Conservation (phyloP, 2,888 invertebrate genomes). For the Morpho deidamia region DNA sequence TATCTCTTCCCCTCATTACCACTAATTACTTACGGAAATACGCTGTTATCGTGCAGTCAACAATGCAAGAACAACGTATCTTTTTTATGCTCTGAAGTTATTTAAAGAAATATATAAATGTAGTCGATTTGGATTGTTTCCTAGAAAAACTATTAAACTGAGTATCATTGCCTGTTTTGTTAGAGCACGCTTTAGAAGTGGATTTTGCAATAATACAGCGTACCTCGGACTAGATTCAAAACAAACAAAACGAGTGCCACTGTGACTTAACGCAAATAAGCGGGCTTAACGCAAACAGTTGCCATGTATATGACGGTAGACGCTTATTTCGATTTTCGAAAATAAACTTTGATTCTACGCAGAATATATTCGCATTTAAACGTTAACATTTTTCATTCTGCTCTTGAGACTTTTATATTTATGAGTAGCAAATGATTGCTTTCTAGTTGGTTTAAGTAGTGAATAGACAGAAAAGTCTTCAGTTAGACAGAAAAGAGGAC, state of each 20-base stretch:
- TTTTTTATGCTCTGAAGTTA: no score
- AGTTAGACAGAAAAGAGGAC: no score
- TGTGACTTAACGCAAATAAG: slow-evolving; percentile 3
- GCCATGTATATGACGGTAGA: background rate
- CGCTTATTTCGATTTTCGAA: background rate
- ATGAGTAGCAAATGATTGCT: no score
- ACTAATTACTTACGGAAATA: no score
- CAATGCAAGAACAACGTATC: no score
- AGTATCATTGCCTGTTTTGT: background rate
- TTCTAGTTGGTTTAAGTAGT: no score
- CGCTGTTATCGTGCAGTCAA: no score
- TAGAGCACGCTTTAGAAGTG: background rate
- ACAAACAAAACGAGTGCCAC: slow-evolving; percentile 3
- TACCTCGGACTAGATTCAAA: background rate
- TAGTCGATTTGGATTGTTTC: background rate
- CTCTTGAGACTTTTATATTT: no score
- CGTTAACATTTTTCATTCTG: no score
- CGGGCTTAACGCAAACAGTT: background rate
- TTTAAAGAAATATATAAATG: background rate
- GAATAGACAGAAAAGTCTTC: no score
- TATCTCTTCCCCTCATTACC: no score
- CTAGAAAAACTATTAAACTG: background rate
- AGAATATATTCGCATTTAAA: background rate
- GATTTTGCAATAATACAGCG: background rate
- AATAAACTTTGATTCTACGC: background rate